Base-by-base conservation (phyloP, 2,113 vertebrate species). In the Zosterops borbonicus region DNA sequence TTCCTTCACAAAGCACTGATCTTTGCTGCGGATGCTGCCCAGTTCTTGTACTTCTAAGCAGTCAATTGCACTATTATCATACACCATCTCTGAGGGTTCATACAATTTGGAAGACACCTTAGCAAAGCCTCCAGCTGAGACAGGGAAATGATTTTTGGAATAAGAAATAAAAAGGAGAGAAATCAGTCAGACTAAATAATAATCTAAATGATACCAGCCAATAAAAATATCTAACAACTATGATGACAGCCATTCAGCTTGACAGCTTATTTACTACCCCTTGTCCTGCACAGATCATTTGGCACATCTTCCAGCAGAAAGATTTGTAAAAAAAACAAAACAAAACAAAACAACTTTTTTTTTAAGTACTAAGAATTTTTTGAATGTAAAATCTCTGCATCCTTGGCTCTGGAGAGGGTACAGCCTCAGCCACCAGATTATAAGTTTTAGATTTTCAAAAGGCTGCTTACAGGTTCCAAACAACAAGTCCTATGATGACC, bases 401-500 rank as follows among this genome's bases (percentile, higher is more conserved):
- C 6, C 15, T 73, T 65, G 22, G 17, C n/a, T 65, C 39, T 0
- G 1, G 21, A 62, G 18, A 62, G 9, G 22, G 33, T 37, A 83
- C 25, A 67, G 68, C 9, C 31, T 62, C 33, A 69, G 49, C 3
- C n/a, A 19, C 12, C 15, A 37, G 33, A 9, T 33, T 63, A 4
- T 44, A 67, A 59, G 9, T 39, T 87, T n/a, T 12, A 55, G 25
- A 35, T 79, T 70, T 70, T 49, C 56, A 82, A 18, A 2, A 4
- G 9, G 33, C 24, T 2, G 0, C 33, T 90, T 27, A 23, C 20
- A 83, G 25, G 39, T 46, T 28, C 25, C 56, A 88, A n/a, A 31
- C 0, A 5, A 49, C 2, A 65, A 59, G 19, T 18, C 12, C 42
- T 37, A 0, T 1, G 13, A 24, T 19, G 47, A 58, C 12, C 17